Evolutionary conservation across 2,888 invertebrate genomes (phyloP), one percentile per base, ranked within the genome.

Genomic region (Plagodis pulveraria): DNA sequence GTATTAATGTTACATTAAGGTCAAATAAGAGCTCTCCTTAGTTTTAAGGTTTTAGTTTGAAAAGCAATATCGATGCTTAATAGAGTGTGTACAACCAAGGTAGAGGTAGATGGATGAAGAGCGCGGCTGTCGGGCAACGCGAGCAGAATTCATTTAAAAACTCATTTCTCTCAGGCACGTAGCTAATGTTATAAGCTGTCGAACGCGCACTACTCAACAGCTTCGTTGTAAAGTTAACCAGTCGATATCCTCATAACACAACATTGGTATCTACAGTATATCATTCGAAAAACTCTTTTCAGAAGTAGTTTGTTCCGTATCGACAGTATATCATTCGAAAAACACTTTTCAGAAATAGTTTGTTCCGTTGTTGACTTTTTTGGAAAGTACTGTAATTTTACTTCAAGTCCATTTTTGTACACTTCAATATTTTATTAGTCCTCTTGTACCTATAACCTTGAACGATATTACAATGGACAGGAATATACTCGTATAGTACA

Each of bases 91-190:
- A 62, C 36, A 36, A 4, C 6, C 38, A 38, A 38, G 38, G 38
- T 38, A 38, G 7, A 51, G 55, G 59, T 52, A 55, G 52, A 51
- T 62, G 33, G 45, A 60, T 43, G 62, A 52, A 48, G 44, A 62
- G 43, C 50, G 53, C 35, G 57, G 43, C 47, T 36, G 35, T 45
- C 43, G 58, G n/a, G 42, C 7, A 55, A 80, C 82, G 83, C 74
- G 79, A 58, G 58, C 67, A 56, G 84, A 87, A 87, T 88, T 82
- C 73, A 86, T 89, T 86, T 85, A 78, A 83, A 85, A 86, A 78
- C 84, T 86, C 83, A 87, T 89, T 84, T 83, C 83, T 83, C 78
- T 65, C 65, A 75, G 81, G 77, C 83, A 84, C 81, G 83, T 83
- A 77, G 73, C 72, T 74, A 76, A 82, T 73, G 77, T 73, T 80